These are phyloP conservation scores for Patagioenas fasciata DNA, from an alignment of 2,113 vertebrate species.

Conservation along the genomic window DNA sequence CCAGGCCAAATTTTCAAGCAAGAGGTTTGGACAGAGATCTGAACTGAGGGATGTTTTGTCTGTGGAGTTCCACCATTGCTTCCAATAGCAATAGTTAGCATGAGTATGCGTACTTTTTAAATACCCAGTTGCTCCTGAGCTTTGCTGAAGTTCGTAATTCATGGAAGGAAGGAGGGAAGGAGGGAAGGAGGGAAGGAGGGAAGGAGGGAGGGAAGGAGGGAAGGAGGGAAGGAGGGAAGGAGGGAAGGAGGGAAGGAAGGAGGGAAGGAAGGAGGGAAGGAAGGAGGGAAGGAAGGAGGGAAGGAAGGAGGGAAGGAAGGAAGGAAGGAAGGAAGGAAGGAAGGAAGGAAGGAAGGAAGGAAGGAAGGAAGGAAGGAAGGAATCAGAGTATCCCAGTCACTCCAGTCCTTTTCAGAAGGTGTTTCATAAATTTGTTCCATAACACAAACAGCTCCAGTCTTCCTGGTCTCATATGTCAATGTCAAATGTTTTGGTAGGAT, in stretches of 20 bases:
- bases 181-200: no score
- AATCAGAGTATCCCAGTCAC: not conserved
- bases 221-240: no score
- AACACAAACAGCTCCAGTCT: not conserved
- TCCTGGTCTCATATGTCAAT: not conserved
- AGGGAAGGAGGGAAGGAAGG: no score
- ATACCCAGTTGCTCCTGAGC: not conserved
- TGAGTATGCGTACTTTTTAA: not conserved
- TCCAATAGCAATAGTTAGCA: not conserved
- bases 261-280: no score
- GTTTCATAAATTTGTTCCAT: not conserved
- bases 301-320: no score
- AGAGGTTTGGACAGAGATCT: slow-evolving; percentile 17
- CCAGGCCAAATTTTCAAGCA: slow-evolving; percentile 26
- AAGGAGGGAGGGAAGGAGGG: no score
- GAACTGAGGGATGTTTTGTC: not conserved
- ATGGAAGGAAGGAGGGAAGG: no score
- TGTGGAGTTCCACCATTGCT: not conserved
- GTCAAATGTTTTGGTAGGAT: not conserved
- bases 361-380: no score
- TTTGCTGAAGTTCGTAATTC: not conserved
- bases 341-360: no score
- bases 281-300: no score
- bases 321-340: no score
- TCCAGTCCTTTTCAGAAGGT: not conserved